Conservation (phyloP, 2,888 invertebrate species). For the Cephus pulcher region DNA sequence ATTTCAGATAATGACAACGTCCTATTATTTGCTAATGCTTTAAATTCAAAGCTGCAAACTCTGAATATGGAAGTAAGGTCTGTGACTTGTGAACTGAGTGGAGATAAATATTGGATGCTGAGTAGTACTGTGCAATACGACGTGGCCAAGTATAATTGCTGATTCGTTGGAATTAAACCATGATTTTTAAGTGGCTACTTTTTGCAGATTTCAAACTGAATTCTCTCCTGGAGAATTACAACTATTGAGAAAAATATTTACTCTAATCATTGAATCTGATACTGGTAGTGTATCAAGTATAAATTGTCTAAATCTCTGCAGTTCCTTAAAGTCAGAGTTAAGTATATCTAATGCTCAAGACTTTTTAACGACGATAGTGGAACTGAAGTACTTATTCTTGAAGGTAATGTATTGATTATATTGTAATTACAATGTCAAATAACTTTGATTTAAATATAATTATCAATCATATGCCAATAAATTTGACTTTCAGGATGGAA, state of each 20-base stretch:
- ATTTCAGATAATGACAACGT: neutral
- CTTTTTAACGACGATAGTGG: slow-evolving; percentile 42
- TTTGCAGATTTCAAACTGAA: slow-evolving; percentile 41
- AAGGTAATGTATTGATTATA: slow-evolving; percentile 37
- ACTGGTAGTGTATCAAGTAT: slow-evolving; percentile 44
- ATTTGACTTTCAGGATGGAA: slow-evolving; percentile 45
- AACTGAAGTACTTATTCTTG: slow-evolving; percentile 44
- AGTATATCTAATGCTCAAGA: slow-evolving; percentile 41
- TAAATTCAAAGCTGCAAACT: slow-evolving; percentile 47
- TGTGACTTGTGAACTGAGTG: slow-evolving; percentile 52
- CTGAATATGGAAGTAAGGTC: slow-evolving; percentile 50
- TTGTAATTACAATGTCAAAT: slow-evolving; percentile 1
- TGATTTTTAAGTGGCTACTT: slow-evolving; percentile 7
- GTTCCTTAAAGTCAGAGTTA: slow-evolving; percentile 36
- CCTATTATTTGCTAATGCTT: slow-evolving; percentile 25
- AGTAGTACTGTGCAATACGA: slow-evolving; percentile 41
- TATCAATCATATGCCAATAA: neutral
- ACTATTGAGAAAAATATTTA: slow-evolving; percentile 46
- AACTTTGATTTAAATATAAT: neutral
- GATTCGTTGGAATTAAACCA: neutral
- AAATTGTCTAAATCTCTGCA: slow-evolving; percentile 48
- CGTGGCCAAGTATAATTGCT: slow-evolving; percentile 36
- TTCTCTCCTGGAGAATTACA: slow-evolving; percentile 44
- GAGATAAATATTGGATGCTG: slow-evolving; percentile 53
- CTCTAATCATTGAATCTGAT: slow-evolving; percentile 47